phyloP scores from a whole-genome alignment of 2,113 vertebrate genomes.

The Dasyurus viverrinus region DNA sequence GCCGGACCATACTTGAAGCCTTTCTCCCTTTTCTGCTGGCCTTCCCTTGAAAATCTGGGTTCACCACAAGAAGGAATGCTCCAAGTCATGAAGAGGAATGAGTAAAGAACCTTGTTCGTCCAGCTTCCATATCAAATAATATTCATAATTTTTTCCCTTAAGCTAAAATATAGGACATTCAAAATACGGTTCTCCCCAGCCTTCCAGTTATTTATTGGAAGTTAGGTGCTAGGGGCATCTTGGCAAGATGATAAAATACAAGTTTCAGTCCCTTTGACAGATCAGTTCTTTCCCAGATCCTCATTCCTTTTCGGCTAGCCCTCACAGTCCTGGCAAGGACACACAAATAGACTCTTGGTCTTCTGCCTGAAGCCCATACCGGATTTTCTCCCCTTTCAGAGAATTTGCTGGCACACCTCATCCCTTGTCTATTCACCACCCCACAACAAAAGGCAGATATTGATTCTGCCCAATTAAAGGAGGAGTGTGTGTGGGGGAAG shows the following conservation, averaged over 20 bases:
- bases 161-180: neutral
- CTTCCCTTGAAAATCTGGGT: neutral
- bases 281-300: neutral
- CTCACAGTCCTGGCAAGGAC: neutral
- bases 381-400: neutral
- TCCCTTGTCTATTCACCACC: neutral
- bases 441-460: neutral
- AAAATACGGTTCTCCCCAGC: neutral
- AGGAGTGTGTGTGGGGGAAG: neutral
- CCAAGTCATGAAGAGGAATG: neutral
- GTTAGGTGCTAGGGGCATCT: neutral
- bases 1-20: neutral
- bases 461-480: neutral
- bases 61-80: neutral
- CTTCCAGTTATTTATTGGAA: slow-evolving; percentile 27
- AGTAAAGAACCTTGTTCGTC: neutral
- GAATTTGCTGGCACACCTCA: neutral
- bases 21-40: neutral
- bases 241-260: neutral
- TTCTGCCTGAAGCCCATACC: neutral
- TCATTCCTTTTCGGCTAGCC: too few species aligned
- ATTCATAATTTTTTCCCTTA: neutral
- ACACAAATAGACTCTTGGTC: neutral
- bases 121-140: neutral
- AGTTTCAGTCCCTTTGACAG: neutral